These are phyloP conservation scores for Helleia helle DNA, from an alignment of 2,888 invertebrate species.

Conservation along the genomic window DNA sequence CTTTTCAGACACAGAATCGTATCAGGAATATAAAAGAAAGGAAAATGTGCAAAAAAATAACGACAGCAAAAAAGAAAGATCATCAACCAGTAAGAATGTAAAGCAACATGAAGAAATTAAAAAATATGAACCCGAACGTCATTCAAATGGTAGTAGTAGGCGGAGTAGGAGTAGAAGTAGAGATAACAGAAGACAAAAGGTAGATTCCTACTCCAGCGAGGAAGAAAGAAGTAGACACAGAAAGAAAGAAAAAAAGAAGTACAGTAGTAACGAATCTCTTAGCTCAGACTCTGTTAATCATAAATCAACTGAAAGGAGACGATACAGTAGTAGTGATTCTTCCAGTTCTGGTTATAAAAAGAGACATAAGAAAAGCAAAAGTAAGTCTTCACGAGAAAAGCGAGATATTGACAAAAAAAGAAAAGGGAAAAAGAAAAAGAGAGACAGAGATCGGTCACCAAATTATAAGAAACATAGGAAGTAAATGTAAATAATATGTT, in stretches of 20 bases:
- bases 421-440: conserved; percentile 71
- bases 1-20: conserved; percentile 78
- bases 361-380: conserved; percentile 41
- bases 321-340: conserved; percentile 34
- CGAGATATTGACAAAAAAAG: conserved; percentile 73
- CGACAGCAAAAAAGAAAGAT: conserved; percentile 34
- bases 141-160: conserved; percentile 35
- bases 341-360: conserved; percentile 29
- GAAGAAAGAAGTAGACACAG: conserved; percentile 21
- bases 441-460: conserved; percentile 66
- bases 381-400: conserved; percentile 47
- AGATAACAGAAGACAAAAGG: conserved; percentile 22
- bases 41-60: conserved; percentile 41
- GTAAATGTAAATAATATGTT: conserved; percentile 30
- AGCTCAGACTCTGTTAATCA: conserved; percentile 37
- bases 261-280: conserved; percentile 39
- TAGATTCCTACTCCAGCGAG: conserved; percentile 30
- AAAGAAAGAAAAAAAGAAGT: conserved; percentile 23
- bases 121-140: conserved; percentile 26
- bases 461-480: conserved; percentile 66
- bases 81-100: conserved; percentile 31
- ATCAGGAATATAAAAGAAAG: conserved; percentile 78
- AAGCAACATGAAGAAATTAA: conserved; percentile 25
- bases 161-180: conserved; percentile 21
- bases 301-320: conserved; percentile 27